phyloP scores from a whole-genome alignment of 2,797 vertebrate species.

The Simalia tracyae region DNA sequence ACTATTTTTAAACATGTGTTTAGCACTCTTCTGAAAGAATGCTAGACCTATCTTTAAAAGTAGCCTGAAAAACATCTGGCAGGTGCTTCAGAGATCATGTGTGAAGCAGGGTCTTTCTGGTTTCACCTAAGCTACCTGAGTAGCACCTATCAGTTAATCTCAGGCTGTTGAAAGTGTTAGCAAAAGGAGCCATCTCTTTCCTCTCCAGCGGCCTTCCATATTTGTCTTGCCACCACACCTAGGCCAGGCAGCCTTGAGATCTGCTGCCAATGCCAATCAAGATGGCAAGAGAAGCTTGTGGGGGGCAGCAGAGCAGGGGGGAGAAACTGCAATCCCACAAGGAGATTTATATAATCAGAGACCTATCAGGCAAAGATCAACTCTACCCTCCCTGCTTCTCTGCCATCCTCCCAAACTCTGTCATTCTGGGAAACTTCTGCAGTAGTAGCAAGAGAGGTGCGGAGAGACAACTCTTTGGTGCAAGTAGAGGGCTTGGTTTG shows the following conservation, averaged over 20 bases:
- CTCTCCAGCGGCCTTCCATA: neutral
- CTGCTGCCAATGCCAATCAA: neutral
- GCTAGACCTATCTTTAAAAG: neutral
- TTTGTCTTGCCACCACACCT: neutral
- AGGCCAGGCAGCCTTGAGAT: neutral
- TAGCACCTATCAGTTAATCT: neutral
- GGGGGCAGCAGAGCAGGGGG: neutral
- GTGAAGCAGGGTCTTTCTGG: neutral
- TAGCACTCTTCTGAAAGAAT: neutral
- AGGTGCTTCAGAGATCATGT: neutral
- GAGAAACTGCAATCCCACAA: neutral
- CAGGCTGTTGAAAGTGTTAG: neutral
- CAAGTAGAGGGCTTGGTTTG: neutral
- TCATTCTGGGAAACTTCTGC: neutral
- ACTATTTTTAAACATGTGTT: neutral
- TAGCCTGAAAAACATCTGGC: neutral
- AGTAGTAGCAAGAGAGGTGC: neutral
- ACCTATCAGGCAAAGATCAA: neutral
- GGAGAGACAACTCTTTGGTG: neutral
- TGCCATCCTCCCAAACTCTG: neutral
- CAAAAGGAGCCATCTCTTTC: neutral
- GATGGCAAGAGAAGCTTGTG: neutral
- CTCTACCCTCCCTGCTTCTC: neutral
- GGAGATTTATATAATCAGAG: neutral
- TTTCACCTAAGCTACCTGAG: neutral